Base-by-base conservation (phyloP, 2,888 invertebrate species). In the Philereme transversata region DNA sequence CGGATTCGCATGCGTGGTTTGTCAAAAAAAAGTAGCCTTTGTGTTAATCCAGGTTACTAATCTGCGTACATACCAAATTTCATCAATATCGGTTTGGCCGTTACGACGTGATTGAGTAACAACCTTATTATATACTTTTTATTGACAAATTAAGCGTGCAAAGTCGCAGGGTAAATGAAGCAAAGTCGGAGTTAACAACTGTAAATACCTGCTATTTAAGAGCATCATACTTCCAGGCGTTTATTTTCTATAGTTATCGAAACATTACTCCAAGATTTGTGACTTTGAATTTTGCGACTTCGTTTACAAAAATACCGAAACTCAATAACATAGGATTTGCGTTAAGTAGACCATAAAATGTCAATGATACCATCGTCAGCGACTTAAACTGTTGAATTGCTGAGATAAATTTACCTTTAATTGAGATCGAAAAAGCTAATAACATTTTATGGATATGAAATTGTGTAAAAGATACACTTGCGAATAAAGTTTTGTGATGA, bases 341-440 rank as follows among this genome's bases (percentile, higher is more conserved):
- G 78, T 75, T 89, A 89, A 88, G 87, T 84, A 87, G 78, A 69
- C 69, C 73, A 79, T 89, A 87, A 90, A 88, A 82, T 86, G 86
- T 84, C 72, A 72, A 71, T 62, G 73, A 81, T 80, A 79, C 70
- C 69, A 64, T 55, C 62, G 55, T 62, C 58, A 55, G 51, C 36
- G 45, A 56, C 50, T 36, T 59, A 50, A 59, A 60, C 36, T 50
- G 51, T 46, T 7, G 52, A 48, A 59, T 56, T 59, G 49, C 49
- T 46, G 48, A 64, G 57, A 60, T 64, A 60, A 64, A 60, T 60
- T 60, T 36, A 9, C 41, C 51, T 54, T 57, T 63, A 62, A 63
- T 63, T 63, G 63, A 59, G 63, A 63, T 57, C 46, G 52, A 63
- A 63, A 63, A 63, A 60, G 56, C 52, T 56, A 58, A 59, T 53